Evolutionary conservation across 2,113 vertebrate genomes (phyloP), one percentile per base, ranked within the genome.

Genomic region (Daubentonia madagascariensis): DNA sequence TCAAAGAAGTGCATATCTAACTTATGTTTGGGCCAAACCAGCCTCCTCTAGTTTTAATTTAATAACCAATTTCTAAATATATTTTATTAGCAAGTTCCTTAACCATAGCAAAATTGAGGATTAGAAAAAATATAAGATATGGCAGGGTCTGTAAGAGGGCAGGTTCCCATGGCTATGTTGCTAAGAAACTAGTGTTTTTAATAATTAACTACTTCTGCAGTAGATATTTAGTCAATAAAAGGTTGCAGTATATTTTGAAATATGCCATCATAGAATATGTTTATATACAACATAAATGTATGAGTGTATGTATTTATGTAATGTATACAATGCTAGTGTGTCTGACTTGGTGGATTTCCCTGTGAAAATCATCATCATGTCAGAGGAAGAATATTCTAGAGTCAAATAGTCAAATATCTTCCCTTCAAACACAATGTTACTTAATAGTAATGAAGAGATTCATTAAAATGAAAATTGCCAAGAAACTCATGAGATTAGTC

Each of bases 141-240:
- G 43, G 73, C 28, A 48, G 20, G 30, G 17, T 48, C 43, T 48
- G 32, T 45, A 75, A 48, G 43, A 91, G 65, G 95, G 80, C n/a
- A 9, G 86, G 89, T 94, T 97, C 94, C 63, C 84, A 88, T 43
- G 3, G 1, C 30, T 86, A 40, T 67, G 2, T 87, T 96, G 57
- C 73, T 89, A 93, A 93, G n/a, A 92, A 97, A 89, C 32, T 85
- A n/a, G 23, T 70, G n/a, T 95, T 91, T 93, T 95, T 61, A 84
- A 84, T 81, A 97, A 96, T 96, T 96, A 89, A 59, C 23, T 9
- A n/a, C 63, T 93, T 76, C 72, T 63, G 45, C 40, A 57, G 25
- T 95, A 73, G 54, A 0, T 43, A 87, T 45, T 8, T 18, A 25
- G 16, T 73, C 59, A 96, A 83, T 97, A 97, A 96, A 93, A 83